Evolutionary conservation across 2,113 vertebrate genomes (phyloP).

Genomic region (Isurus oxyrinchus): DNA sequence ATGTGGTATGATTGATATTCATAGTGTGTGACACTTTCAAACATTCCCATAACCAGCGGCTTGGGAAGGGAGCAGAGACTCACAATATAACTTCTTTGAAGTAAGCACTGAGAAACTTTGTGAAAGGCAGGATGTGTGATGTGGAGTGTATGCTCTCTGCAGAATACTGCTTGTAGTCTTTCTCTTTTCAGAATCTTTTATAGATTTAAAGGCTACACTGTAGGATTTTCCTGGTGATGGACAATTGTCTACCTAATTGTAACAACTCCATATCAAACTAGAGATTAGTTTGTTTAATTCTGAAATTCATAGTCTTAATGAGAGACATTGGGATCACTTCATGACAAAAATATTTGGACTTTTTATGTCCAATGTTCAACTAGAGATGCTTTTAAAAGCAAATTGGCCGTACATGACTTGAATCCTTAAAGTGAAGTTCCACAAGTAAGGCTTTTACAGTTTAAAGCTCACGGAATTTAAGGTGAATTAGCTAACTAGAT

Average conservation of each 20-base stretch:
- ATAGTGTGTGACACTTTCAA: not conserved
- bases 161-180: not conserved
- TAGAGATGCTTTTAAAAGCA: not conserved
- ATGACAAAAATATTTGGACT: not conserved
- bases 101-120: not conserved
- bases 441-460: too few relatives aligned
- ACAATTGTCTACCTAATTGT: not conserved
- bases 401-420: not conserved
- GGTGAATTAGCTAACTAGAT: not conserved
- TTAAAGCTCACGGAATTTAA: not conserved
- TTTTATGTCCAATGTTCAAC: not conserved
- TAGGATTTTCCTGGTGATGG: not conserved
- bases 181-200: not conserved
- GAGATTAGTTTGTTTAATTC: not conserved
- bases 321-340: not conserved
- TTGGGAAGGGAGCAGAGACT: not conserved
- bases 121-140: not conserved
- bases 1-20: not conserved
- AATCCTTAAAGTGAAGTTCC: not conserved
- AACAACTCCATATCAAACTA: not conserved
- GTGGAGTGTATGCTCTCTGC: not conserved
- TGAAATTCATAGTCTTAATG: not conserved
- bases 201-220: not conserved
- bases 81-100: not conserved
- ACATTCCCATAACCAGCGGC: not conserved